Base-by-base conservation (phyloP, 35 echinoderm and acorn worm genomes). In the Anneissia japonica region DNA sequence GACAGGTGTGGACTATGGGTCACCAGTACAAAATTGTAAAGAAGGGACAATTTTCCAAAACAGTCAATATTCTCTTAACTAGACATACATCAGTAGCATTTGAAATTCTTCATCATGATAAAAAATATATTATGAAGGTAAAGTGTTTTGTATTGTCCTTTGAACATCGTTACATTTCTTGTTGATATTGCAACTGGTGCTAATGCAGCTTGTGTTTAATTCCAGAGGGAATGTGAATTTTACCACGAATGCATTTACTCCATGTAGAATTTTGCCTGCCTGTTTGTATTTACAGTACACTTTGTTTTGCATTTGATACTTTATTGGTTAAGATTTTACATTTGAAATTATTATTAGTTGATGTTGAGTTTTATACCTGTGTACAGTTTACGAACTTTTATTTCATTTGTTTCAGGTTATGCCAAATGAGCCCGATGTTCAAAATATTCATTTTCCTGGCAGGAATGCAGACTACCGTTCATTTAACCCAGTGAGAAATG, bases 81-180 rank as follows among this genome's bases (percentile, higher is more conserved):
- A 41, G 86, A 29, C 31, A 81, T 39, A 78, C 36, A 34, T 45
- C 86, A 34, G 76, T 88, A 46, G 40, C 46, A 0, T 46, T 81
- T 46, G 46, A 79, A 35, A 80, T 80, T 37, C 29, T 34, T n/a
- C 36, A 46, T 39, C 77, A 88, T 36, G 31, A 77, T 4, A 78
- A 88, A 76, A 79, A 56, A 78, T 77, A 77, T 38, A 46, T 35
- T 51, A 88, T 88, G 77, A 88, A 88, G 86, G 86, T 88, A 38
- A 74, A n/a, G n/a, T n/a, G n/a, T n/a, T n/a, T n/a, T n/a, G n/a
- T n/a, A n/a, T n/a, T n/a, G n/a, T n/a, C n/a, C n/a, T n/a, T n/a
- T n/a, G n/a, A n/a, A n/a, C n/a, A n/a, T n/a, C n/a, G n/a, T n/a
- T n/a, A n/a, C n/a, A n/a, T 35, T 37, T 80, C 74, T 31, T 31